Evolutionary conservation across 2,888 invertebrate species (phyloP), one percentile per base, ranked within the genome.

Genomic region (Cylloceria caligata): DNA sequence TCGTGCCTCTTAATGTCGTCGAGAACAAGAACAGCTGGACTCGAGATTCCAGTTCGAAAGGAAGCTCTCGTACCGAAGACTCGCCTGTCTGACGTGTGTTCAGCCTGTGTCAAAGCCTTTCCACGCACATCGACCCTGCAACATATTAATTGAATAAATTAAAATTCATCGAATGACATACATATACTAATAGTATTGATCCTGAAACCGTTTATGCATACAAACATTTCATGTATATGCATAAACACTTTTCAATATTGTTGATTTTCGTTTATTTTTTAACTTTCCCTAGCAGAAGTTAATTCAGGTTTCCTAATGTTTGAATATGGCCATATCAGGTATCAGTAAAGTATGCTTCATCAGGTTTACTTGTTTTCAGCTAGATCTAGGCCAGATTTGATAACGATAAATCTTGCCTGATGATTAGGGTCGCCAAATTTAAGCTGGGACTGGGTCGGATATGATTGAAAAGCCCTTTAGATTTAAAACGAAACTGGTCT

Each of bases 61-160:
- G 96, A 96, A 85, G 98, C 97, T 88, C 98, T 95, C 83, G 96
- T 96, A 39, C 97, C 97, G 93, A 98, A 97, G 90, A 97, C 96
- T 93, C 96, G 96, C 78, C 96, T 96, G 76, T 96, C 96, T 49
- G 97, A 97, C 96, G 96, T 96, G 94, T 97, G 97, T 73, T 95
- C 94, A 62, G 97, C 97, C 89, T 97, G 96, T 69, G 95, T 95
- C 87, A 96, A 94, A 86, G 96, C 95, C 93, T 96, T 97, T 89
- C 97, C 97, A 86, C 97, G 95, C 24, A 97, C 97, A 93, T 97
- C 97, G 93, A 97, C 97, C 93, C 97, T 97, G 95, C 0, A 95
- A 95, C 86, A 89, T 80, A 45, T 24, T 30, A 80, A 84, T 34
- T 30, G 24, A 78, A 85, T 55, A 84, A 30, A 64, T 47, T 60